Conservation (phyloP, 2,797 vertebrate genomes). For the Acomys russatus region DNA sequence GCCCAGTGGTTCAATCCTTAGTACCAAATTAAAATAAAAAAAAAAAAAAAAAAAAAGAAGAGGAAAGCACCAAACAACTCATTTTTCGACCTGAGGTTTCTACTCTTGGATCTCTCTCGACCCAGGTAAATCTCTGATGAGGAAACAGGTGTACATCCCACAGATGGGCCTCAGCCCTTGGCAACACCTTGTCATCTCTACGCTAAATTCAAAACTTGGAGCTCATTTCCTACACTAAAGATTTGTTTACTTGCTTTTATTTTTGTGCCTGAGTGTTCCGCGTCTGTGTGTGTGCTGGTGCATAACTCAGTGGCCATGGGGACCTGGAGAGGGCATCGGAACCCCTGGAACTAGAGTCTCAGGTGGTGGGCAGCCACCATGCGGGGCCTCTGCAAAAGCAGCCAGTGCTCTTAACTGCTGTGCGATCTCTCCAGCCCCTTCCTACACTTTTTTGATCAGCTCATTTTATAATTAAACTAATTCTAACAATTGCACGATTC, state of each 20-base stretch:
- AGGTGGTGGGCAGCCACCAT: neutral
- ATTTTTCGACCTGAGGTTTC: conserved; percentile 9
- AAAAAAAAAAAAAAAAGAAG: neutral
- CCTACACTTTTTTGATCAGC: neutral
- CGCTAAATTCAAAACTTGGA: neutral
- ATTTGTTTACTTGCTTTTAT: neutral
- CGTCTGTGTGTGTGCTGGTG: neutral
- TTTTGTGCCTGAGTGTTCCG: neutral
- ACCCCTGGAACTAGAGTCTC: neutral
- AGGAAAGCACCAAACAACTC: neutral
- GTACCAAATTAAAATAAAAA: neutral
- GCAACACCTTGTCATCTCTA: neutral
- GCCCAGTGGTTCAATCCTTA: neutral
- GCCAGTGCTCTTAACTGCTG: neutral
- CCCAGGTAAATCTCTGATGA: neutral
- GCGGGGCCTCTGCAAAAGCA: neutral
- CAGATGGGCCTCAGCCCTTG: neutral
- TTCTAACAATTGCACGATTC: conserved; percentile 4
- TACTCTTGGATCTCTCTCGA: neutral
- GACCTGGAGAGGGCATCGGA: neutral
- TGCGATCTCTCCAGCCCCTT: neutral
- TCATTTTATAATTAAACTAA: conserved; percentile 46
- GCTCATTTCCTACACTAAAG: neutral
- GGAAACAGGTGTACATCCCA: neutral
- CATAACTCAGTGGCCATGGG: neutral